A percentile compares a stretch with the other conserved stretches of the same genome.
phyloP scores from a whole-genome alignment of 2,797 vertebrate species.

The Triplophysa bombifrons region DNA sequence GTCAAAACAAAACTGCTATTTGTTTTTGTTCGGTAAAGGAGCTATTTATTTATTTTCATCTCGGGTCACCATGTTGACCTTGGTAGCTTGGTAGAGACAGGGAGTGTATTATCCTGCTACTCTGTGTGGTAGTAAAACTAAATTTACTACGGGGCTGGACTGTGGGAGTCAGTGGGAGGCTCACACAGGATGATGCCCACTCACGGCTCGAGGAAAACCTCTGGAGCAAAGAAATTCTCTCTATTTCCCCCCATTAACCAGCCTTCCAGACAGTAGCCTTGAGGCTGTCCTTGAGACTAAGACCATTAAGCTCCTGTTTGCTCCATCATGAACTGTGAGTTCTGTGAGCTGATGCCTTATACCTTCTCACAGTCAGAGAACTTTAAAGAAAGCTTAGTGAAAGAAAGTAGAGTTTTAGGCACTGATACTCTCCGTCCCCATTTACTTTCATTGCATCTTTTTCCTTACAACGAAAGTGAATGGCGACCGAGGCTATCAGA shows the following conservation, averaged over 20 bases:
- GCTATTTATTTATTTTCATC: conserved; percentile 67
- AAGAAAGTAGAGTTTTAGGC: not conserved
- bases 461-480: not conserved
- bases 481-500: not conserved
- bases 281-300: conserved; percentile 51
- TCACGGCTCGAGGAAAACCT: conserved; percentile 58
- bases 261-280: conserved; percentile 43
- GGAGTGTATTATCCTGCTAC: conserved; percentile 62
- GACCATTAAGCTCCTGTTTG: conserved; percentile 41
- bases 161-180: conserved; percentile 60
- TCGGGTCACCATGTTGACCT: conserved; percentile 61
- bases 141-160: conserved; percentile 64
- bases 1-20: conserved; percentile 67
- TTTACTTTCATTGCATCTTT: not conserved
- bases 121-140: conserved; percentile 65
- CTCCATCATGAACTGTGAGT: conserved; percentile 26
- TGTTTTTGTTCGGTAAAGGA: conserved; percentile 67
- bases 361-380: conserved; percentile 4
- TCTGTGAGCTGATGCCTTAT: conserved; percentile 19
- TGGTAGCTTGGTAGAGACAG: conserved; percentile 63
- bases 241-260: conserved; percentile 52
- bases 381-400: conserved; percentile 1
- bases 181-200: conserved; percentile 60
- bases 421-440: not conserved
- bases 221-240: conserved; percentile 54